phyloP scores from a whole-genome alignment of 2,113 vertebrate genomes.

The Dinomys branickii region DNA sequence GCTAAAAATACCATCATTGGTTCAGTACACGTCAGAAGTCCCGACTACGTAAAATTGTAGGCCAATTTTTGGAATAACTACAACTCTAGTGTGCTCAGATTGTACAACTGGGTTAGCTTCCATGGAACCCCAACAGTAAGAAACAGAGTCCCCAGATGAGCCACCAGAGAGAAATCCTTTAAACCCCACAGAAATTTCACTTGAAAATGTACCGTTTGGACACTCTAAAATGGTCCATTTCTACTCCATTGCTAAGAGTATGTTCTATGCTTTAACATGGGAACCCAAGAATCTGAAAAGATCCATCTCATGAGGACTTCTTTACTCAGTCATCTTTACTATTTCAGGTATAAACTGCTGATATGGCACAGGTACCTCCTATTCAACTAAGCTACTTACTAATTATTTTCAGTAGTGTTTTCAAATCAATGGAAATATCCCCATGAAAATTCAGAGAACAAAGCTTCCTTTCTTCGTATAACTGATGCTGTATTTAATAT shows the following conservation, averaged over 20 bases:
- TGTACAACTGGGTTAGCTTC: slow-evolving; percentile 66
- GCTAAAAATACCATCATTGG: neutral
- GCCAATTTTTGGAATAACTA: neutral
- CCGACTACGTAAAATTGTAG: slow-evolving; percentile 16
- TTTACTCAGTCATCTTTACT: neutral
- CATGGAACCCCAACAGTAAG: slow-evolving; percentile 64
- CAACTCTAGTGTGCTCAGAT: slow-evolving; percentile 13
- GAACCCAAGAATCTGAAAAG: neutral
- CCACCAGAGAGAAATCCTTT: neutral
- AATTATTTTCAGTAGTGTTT: slow-evolving; percentile 25
- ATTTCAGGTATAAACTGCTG: neutral
- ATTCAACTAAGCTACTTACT: slow-evolving; percentile 20
- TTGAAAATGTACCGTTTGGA: neutral
- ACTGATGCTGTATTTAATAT: neutral
- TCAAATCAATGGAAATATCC: slow-evolving; percentile 33
- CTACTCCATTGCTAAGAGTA: neutral
- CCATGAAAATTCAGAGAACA: slow-evolving; percentile 30
- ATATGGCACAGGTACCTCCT: neutral
- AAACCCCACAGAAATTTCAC: slow-evolving; percentile 11
- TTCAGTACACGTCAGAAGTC: neutral
- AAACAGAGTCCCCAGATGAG: slow-evolving; percentile 74
- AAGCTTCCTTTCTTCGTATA: slow-evolving; percentile 1
- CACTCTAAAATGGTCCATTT: neutral
- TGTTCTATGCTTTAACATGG: neutral
- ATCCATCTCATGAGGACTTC: neutral